Evolutionary conservation across 2,888 invertebrate genomes (phyloP), one percentile per base, ranked within the genome.

Genomic region (Augochlorella aurata): DNA sequence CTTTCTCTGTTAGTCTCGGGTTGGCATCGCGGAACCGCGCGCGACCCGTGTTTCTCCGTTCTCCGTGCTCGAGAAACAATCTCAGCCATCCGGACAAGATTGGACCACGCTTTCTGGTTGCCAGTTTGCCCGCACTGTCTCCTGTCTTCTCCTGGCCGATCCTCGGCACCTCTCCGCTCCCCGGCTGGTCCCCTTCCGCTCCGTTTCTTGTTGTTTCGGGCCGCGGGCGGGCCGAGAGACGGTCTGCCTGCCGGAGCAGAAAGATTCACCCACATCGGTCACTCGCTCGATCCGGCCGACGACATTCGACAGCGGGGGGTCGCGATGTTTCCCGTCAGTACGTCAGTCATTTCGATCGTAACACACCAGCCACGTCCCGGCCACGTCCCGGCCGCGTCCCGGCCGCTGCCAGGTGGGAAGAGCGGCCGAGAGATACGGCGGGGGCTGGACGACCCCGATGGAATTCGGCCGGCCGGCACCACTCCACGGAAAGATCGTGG

Each of bases 301-400:
- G 92, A 92, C 92, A 91, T 91, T 89, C 89, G 90, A 89, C 92
- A 90, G 90, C 92, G 85, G 92, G 92, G 90, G 92, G 92, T 89
- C 92, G 88, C 90, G 87, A 92, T 92, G 92, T 92, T 88, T 92
- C 92, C 88, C 90, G 91, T 91, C 89, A 91, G 92, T 90, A 89
- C 89, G 92, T 92, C 92, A 92, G 90, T 92, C 92, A 92, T 90
- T 89, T 88, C 90, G 90, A 90, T 90, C 90, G 90, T 89, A 91
- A 92, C 91, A 90, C 88, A 77, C 79, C 85, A 87, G 89, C 88
- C 89, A 85, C 85, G 83, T 84, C 86, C 87, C 70, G 63, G 72
- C 44, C 47, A 74, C 24, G 83, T 84, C 86, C 87, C 70, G 63
- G 72, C 44, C 47, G 70, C 29, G 29, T 29, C 29, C 29, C 38